Evolutionary conservation across 2,797 vertebrate genomes (phyloP).

Genomic region (Gymnothorax javanicus): DNA sequence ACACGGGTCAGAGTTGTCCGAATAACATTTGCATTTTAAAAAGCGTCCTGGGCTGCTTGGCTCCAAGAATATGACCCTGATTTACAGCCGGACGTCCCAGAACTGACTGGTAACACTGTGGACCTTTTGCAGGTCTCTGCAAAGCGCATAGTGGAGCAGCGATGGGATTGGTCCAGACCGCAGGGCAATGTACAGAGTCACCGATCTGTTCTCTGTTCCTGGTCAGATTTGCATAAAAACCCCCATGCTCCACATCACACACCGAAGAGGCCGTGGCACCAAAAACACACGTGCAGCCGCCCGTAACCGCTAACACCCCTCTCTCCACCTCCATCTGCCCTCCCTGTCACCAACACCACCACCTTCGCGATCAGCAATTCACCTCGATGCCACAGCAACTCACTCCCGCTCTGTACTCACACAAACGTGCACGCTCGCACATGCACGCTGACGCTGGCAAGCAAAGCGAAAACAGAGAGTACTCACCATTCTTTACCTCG

Average conservation of each 20-base stretch:
- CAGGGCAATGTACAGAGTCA: background rate
- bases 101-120: background rate
- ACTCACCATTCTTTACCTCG: conserved; percentile 12
- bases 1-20: background rate
- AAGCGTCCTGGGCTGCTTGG: background rate
- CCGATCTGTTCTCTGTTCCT: background rate
- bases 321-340: background rate
- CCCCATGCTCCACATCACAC: background rate
- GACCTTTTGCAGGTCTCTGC: background rate
- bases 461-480: background rate
- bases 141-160: background rate
- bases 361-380: background rate
- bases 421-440: background rate
- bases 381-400: background rate
- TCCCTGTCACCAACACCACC: background rate
- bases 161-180: background rate
- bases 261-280: background rate
- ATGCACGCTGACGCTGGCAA: background rate
- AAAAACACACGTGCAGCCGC: background rate
- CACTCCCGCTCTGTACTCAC: background rate
- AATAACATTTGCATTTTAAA: background rate
- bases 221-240: background rate
- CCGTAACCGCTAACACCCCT: background rate
- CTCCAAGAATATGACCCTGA: background rate
- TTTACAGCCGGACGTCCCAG: background rate